Percentiles rank a stretch among this genome's conserved stretches.
These are phyloP conservation scores for Limnothrissa miodon DNA, from an alignment of 2,113 vertebrate species.

Conservation along the genomic window DNA sequence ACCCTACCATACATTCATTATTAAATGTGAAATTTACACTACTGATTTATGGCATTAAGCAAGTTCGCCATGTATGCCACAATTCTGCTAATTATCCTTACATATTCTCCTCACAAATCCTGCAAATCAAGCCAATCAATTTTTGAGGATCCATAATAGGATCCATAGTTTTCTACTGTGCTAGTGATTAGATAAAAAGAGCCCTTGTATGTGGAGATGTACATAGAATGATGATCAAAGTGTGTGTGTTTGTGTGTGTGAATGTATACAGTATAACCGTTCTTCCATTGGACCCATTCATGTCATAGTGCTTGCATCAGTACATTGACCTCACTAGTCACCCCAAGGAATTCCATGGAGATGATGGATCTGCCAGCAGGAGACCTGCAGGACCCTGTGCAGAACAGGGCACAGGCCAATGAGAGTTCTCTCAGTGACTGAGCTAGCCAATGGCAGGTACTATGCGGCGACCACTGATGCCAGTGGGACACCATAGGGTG, in stretches of 20 bases:
- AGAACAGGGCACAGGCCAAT: not conserved
- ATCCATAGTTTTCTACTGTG: not conserved
- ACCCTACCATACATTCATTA: too few relatives aligned
- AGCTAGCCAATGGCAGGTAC: not conserved
- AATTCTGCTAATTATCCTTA: too few relatives aligned
- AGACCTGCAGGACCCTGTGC: not conserved
- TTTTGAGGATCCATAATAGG: too few relatives aligned
- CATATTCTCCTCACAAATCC: too few relatives aligned
- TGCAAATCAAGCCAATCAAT: too few relatives aligned
- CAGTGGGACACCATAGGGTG: not conserved
- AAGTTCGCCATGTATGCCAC: too few relatives aligned
- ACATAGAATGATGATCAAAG: not conserved
- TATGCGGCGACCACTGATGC: not conserved
- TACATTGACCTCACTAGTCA: not conserved
- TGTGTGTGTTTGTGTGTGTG: not conserved
- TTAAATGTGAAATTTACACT: too few relatives aligned
- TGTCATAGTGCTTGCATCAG: not conserved
- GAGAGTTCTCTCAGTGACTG: not conserved
- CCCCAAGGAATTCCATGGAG: not conserved
- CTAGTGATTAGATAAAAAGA: not conserved
- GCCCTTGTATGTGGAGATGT: not conserved
- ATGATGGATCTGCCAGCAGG: not conserved
- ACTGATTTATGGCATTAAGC: too few relatives aligned
- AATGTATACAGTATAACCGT: too few relatives aligned
- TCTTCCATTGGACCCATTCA: too few relatives aligned